Evolutionary conservation across 1,140 invertebrate species (phyloP), one percentile per base, ranked within the genome.

Genomic region (Gonioctena quinquepunctata): DNA sequence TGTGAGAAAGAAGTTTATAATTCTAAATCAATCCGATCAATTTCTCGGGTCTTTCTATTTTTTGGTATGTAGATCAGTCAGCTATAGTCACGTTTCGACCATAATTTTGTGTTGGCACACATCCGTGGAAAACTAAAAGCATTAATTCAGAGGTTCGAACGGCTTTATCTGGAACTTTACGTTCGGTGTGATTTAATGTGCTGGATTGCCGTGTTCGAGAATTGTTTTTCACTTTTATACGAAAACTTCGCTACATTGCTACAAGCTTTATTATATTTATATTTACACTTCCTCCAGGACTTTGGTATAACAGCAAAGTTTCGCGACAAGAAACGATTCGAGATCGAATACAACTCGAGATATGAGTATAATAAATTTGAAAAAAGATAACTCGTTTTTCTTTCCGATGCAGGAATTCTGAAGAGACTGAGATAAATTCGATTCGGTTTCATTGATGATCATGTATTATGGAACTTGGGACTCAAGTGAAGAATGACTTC

Each of bases 71-170:
- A n/a, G n/a, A n/a, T n/a, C n/a, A n/a, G n/a, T n/a, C 11, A 0
- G 54, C 19, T 22, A 57, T 25, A 16, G 22, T 57, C 54, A 57
- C 54, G 54, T 57, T n/a, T 2, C 0, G 11, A 22, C 21, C 21
- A 8, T 57, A 57, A 57, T 21, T 57, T 22, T 57, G 4, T 13
- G 22, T 57, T 7, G 22, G 54, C 5, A 23, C n/a, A 57, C 22
- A 57, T 57, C 54, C 21, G 54, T 8, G 25, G 54, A 23, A 25
- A 57, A 57, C 54, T 57, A n/a, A 57, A 57, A 57, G 22, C 54
- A 57, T 57, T 57, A 57, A 57, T 57, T 57, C 25, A 22, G 22
- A 57, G 54, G 54, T 57, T 57, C 54, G n/a, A 57, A 57, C 25
- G 54, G 54, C 2, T 57, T 57, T 57, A 57, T 57, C 54, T 25